phyloP scores from a whole-genome alignment of 53 echinoderm and acorn worm genomes.

The Mesocentrotus franciscanus region DNA sequence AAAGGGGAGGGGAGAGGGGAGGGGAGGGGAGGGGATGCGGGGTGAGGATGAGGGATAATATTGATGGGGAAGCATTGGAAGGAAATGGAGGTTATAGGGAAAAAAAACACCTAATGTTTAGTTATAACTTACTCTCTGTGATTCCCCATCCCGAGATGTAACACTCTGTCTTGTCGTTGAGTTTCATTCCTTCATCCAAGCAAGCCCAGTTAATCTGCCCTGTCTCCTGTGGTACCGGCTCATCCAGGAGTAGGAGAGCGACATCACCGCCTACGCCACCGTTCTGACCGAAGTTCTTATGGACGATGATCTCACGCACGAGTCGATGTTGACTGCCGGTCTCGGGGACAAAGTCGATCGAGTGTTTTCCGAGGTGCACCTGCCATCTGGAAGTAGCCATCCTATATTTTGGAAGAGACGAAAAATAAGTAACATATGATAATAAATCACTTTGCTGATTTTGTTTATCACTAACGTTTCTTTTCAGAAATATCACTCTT shows the following conservation, averaged over 20 bases:
- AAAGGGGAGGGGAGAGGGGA: not conserved
- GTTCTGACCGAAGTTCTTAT: conserved; percentile 58
- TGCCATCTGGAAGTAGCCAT: conserved; percentile 70
- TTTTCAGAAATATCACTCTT: too few species aligned
- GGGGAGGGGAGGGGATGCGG: not conserved
- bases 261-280: conserved; percentile 73
- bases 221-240: conserved; percentile 65
- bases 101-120: too few species aligned
- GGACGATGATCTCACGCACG: conserved; percentile 68
- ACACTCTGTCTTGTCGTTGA: conserved; percentile 63
- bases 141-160: conserved; percentile 90
- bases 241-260: conserved; percentile 76
- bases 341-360: conserved; percentile 19
- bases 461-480: too few species aligned
- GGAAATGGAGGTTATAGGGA: not conserved
- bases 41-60: not conserved
- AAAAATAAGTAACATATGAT: not conserved
- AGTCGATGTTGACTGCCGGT: conserved; percentile 54
- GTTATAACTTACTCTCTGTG: conserved; percentile 68
- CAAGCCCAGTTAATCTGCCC: conserved; percentile 81
- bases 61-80: not conserved
- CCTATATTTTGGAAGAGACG: conserved; percentile 46
- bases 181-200: conserved; percentile 71
- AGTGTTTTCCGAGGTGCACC: conserved; percentile 88
- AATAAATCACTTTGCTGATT: not conserved